phyloP scores from a whole-genome alignment of 2,888 invertebrate species.

The Agrilus mali region DNA sequence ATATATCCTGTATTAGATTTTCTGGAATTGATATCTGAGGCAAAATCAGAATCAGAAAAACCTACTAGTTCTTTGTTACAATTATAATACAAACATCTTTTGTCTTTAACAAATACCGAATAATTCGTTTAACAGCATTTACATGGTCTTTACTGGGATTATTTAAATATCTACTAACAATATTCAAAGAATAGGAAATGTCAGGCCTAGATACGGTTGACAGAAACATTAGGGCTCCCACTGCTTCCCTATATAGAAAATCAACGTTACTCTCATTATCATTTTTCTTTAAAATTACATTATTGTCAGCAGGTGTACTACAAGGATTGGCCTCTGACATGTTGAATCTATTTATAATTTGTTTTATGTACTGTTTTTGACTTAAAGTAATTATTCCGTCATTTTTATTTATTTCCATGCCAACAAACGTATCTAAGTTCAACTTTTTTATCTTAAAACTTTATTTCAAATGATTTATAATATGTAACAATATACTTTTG shows the following conservation, averaged over 20 bases:
- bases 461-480: too few relatives aligned
- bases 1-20: slow-evolving; percentile 18
- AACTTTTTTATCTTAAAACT: too few relatives aligned
- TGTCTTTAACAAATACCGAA: slow-evolving; percentile 4
- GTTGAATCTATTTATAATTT: slow-evolving; percentile 6
- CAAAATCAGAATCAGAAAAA: slow-evolving; percentile 18
- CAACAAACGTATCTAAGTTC: slow-evolving; percentile 1
- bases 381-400: slow-evolving; percentile 3
- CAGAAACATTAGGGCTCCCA: slow-evolving; percentile 15
- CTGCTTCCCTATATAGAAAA: slow-evolving; percentile 15
- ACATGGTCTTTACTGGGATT: slow-evolving; percentile 7
- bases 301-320: slow-evolving; percentile 7
- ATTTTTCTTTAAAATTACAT: slow-evolving; percentile 1
- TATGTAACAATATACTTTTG: too few relatives aligned
- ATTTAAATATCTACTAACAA: too few relatives aligned
- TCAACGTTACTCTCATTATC: slow-evolving; percentile 1
- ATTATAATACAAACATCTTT: slow-evolving; percentile 4
- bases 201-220: slow-evolving; percentile 15
- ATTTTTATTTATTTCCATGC: slow-evolving; percentile 7
- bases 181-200: slow-evolving; percentile 9
- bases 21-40: slow-evolving; percentile 14
- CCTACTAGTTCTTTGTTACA: slow-evolving; percentile 10
- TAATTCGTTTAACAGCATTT: slow-evolving; percentile 6
- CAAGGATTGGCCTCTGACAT: slow-evolving; percentile 4
- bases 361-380: slow-evolving; percentile 5